phyloP scores from a whole-genome alignment of 2,888 invertebrate genomes.

The Colletes collaris region DNA sequence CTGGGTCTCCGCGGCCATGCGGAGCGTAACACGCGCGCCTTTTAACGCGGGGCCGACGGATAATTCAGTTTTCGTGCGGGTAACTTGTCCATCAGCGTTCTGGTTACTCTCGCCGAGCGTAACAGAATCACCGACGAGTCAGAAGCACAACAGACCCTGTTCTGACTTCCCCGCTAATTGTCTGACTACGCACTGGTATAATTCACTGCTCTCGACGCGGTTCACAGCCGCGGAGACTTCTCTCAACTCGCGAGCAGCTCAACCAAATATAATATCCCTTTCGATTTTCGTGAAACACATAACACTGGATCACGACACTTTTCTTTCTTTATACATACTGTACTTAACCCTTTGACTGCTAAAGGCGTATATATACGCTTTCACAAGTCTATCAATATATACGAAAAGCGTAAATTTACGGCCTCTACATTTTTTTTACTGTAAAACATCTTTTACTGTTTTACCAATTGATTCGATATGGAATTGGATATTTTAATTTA shows the following conservation, averaged over 20 bases:
- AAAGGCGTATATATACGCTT: no score
- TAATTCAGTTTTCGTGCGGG: constrained; percentile 42
- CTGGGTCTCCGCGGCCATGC: constrained; percentile 40
- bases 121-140: constrained; percentile 26
- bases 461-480: no score
- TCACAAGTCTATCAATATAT: no score
- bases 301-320: no score
- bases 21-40: constrained; percentile 26
- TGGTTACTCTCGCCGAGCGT: constrained; percentile 12
- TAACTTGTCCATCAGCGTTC: constrained; percentile 54
- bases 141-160: constrained; percentile 20
- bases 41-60: constrained; percentile 23
- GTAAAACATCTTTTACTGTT: no score
- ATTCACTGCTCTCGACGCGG: constrained; percentile 12
- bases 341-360: no score
- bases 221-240: background rate
- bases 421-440: no score
- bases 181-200: constrained; percentile 36
- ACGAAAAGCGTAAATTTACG: no score
- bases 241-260: no score
- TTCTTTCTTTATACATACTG: no score
- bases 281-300: no score
- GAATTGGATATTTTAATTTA: no score
- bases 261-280: background rate
- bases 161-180: constrained; percentile 38